A percentile compares a stretch with the other conserved stretches of the same genome.
phyloP scores from a whole-genome alignment of 2,888 invertebrate genomes.

The Tachina fera region DNA sequence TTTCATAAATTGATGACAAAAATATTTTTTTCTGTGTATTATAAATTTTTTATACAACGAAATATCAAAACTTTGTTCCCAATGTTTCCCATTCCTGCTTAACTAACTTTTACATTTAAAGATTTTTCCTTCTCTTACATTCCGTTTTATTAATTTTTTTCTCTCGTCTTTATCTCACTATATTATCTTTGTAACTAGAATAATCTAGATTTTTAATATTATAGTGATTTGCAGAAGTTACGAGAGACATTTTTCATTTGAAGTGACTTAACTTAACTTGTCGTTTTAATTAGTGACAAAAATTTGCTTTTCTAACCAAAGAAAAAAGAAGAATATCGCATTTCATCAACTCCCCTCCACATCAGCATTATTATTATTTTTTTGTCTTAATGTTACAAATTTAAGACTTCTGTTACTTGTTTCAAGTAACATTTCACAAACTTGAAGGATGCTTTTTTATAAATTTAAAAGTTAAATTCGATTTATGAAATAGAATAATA shows the following conservation, averaged over 20 bases:
- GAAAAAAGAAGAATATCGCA: constrained; percentile 32
- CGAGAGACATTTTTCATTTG: constrained; percentile 38
- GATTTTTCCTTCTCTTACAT: neutral
- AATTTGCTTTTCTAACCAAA: constrained; percentile 29
- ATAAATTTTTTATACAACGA: too few species aligned
- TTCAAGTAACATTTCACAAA: constrained; percentile 14
- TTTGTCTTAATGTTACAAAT: neutral
- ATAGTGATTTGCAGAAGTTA: constrained; percentile 60
- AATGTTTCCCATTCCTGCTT: constrained; percentile 14
- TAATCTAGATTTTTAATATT: constrained; percentile 62
- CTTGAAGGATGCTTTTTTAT: constrained; percentile 29
- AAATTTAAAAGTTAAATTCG: constrained; percentile 45
- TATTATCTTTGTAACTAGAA: constrained; percentile 52
- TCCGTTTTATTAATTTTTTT: constrained; percentile 11
- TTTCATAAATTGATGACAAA: too few species aligned
- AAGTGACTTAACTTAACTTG: constrained; percentile 61
- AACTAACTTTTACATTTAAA: constrained; percentile 21
- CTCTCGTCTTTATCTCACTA: constrained; percentile 5
- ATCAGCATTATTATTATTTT: neutral
- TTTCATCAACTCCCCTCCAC: constrained; percentile 26
- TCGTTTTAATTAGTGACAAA: constrained; percentile 64
- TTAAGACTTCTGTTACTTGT: neutral
- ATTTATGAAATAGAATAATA: constrained; percentile 52
- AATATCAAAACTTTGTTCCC: neutral
- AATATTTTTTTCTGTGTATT: too few species aligned